Evolutionary conservation across 2,888 invertebrate species (phyloP), one percentile per base, ranked within the genome.

Genomic region (Pseudococcus jackbeardsleyi): DNA sequence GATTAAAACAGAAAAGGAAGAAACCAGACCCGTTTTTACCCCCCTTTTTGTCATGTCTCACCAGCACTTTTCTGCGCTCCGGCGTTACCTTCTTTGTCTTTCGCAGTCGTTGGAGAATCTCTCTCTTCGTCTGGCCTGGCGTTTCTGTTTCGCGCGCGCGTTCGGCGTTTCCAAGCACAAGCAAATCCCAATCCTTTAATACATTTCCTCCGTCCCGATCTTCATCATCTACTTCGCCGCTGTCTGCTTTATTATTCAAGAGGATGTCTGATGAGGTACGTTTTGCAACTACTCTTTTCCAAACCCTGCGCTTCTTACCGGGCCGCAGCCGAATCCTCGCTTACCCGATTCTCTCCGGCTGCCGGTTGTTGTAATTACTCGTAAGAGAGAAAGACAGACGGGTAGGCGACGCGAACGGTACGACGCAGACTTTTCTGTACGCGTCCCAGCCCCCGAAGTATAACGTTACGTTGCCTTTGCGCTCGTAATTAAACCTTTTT

Each of bases 231-330:
- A 86, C 86, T 86, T 86, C 46, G n/a, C 86, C 86, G 86, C 86
- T 86, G 86, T 86, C 86, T 86, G 86, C 54, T 86, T 86, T 86
- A 86, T 86, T 86, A 86, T 86, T 86, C 86, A 86, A 86, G 86
- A 86, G 86, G 86, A 86, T 86, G 86, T 86, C 86, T 86, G 68
- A 86, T 86, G 86, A 86, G 86, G 86, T 86, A 86, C 86, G 64
- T 86, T 86, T 86, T 86, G 86, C 86, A 22, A 68, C 86, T 86
- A 46, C 79, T 46, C 79, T 42, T 72, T 72, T 72, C 72, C 11
- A 72, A 72, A 33, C 22, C 54, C 54, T n/a, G 64, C 72, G 72
- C 72, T 33, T 22, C 79, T n/a, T n/a, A n/a, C n/a, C n/a, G n/a
- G n/a, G 84, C 46, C 39, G 39, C 11, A 54, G 33, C 33, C 85